Evolutionary conservation across 1,140 invertebrate genomes (phyloP), one percentile per base, ranked within the genome.

Genomic region (Euschistus heros): DNA sequence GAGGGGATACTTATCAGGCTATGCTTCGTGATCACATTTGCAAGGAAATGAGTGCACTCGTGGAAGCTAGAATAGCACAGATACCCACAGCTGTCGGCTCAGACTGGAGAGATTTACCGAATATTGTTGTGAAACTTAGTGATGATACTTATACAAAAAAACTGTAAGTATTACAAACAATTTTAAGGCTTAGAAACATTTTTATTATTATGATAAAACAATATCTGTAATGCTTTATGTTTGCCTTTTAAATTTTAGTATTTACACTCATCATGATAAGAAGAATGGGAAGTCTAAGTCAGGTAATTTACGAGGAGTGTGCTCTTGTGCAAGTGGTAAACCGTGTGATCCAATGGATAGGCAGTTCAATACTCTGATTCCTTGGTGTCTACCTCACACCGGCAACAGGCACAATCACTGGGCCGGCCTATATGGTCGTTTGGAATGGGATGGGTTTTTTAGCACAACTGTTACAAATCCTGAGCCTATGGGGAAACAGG

Each of bases 401-500:
- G 88, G 82, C 27, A 90, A 92, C 75, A 75, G 90, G 26, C 88
- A 94, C 75, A 91, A 91, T 75, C 78, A 94, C 76, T 94, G 91
- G 91, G 82, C 88, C 0, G 83, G 82, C 0, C 76, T 84, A 37
- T 85, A 84, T 67, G 82, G 91, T 0, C 80, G 91, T 63, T 72
- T 94, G 2, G 84, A 87, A 65, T 92, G 89, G 89, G 82, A 90
- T 72, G 90, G 89, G 15, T 92, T 87, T 77, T 94, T 93, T 74
- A 82, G 81, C 64, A 94, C 91, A 2, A 92, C 89, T 8, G 81
- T 86, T 61, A 92, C 90, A n/a, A 92, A 92, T 78, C 90, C 90
- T 47, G 90, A 93, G 73, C 90, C 91, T 10, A 92, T 93, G 88
- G 89, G 90, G 63, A 92, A 92, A 80, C 90, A 92, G 79, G 89